Evolutionary conservation across 2,797 vertebrate genomes (phyloP).

Genomic region (Chaetodon trifasciatus): DNA sequence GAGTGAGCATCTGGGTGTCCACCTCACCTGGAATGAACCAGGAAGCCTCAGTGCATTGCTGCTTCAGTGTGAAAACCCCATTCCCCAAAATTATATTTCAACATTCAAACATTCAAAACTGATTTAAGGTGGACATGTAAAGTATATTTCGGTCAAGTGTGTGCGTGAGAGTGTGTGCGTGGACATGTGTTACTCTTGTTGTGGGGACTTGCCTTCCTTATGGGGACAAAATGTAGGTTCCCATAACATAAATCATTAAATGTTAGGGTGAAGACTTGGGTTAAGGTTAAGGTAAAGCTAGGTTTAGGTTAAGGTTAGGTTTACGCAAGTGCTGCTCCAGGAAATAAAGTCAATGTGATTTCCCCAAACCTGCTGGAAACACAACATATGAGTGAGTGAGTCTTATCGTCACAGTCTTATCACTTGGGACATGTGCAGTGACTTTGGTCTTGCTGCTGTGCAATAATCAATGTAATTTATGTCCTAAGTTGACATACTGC

Average conservation of each 20-base stretch:
- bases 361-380: no score
- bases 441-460: slow-evolving; percentile 6
- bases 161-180: background rate
- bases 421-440: background rate
- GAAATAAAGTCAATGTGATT: no score
- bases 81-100: background rate
- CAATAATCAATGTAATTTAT: background rate
- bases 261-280: no score
- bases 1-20: slow-evolving; percentile 73
- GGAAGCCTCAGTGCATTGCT: background rate
- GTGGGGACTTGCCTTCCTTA: no score
- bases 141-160: background rate
- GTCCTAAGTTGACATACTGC: slow-evolving; percentile 3
- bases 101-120: background rate
- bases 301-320: no score
- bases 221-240: no score
- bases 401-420: background rate
- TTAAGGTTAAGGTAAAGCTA: no score
- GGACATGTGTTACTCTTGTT: no score
- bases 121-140: background rate
- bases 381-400: no score
- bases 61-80: background rate
- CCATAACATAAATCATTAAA: no score
- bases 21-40: slow-evolving; percentile 70
- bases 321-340: no score